Evolutionary conservation across 2,888 invertebrate species (phyloP).

Genomic region (Allolobophora icterica): DNA sequence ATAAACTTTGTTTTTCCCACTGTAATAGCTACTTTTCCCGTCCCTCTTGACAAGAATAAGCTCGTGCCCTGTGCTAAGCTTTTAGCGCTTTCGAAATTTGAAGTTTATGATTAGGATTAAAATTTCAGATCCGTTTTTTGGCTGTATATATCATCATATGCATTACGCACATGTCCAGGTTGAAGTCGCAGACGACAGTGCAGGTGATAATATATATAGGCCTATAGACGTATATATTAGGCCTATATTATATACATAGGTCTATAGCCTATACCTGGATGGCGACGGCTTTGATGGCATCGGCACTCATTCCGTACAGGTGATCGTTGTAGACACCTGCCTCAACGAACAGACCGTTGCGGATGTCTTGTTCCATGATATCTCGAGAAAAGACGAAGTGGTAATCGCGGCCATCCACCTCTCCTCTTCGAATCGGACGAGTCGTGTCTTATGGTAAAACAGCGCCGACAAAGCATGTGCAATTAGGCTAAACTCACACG

Average conservation of each 20-base stretch:
- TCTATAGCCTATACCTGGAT: slow-evolving; percentile 4
- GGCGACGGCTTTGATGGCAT: slow-evolving; percentile 18
- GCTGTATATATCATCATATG: too few species aligned
- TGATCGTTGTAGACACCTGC: slow-evolving; percentile 23
- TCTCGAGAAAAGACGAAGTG: neutral
- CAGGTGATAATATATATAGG: neutral
- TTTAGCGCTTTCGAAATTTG: too few species aligned
- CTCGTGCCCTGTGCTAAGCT: too few species aligned
- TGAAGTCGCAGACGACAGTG: too few species aligned
- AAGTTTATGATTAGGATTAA: too few species aligned
- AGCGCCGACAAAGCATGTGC: neutral
- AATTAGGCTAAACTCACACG: too few species aligned
- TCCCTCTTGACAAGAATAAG: too few species aligned
- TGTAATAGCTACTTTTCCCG: too few species aligned
- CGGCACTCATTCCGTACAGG: slow-evolving; percentile 27
- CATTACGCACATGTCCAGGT: too few species aligned
- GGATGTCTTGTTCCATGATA: neutral
- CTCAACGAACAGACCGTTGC: neutral
- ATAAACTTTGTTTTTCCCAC: too few species aligned
- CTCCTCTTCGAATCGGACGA: neutral
- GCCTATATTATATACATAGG: neutral
- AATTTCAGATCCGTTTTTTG: too few species aligned
- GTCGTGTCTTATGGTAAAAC: neutral
- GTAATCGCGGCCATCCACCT: slow-evolving; percentile 12
- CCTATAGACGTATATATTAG: slow-evolving; percentile 25